These are phyloP conservation scores for Triplophysa dalaica DNA, from an alignment of 2,113 vertebrate genomes.

Conservation along the genomic window DNA sequence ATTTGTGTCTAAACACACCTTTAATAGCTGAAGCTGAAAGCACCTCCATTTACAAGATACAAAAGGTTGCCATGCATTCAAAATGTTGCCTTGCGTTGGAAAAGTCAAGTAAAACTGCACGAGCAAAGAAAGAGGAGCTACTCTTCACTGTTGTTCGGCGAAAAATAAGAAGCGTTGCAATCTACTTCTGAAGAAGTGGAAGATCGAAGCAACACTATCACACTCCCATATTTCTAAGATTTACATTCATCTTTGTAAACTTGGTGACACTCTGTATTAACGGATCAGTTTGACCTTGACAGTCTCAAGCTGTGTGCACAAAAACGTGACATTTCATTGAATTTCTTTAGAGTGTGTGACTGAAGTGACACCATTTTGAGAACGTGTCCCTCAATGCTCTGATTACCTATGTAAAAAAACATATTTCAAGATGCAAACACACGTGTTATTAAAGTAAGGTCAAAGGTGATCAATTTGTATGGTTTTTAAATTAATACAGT, in stretches of 20 bases:
- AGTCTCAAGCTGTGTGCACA: conserved; percentile 35
- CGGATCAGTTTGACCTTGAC: conserved; percentile 51
- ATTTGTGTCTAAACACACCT: conserved; percentile 56
- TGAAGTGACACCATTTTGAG: conserved; percentile 42
- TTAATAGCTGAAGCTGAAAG: conserved; percentile 25
- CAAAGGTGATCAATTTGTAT: conserved; percentile 33
- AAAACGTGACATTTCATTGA: conserved; percentile 42
- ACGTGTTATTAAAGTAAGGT: conserved; percentile 51
- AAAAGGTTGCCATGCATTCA: conserved; percentile 30
- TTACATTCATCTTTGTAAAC: neutral
- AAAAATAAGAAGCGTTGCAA: neutral
- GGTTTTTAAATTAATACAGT: conserved; percentile 40
- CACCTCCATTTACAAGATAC: conserved; percentile 13
- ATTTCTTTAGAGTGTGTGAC: conserved; percentile 49
- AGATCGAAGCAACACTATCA: conserved; percentile 7
- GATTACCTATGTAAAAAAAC: conserved; percentile 45
- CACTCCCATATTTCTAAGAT: neutral
- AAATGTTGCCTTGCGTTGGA: conserved; percentile 31
- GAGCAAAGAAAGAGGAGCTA: neutral
- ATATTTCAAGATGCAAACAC: conserved; percentile 48
- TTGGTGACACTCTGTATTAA: conserved; percentile 34
- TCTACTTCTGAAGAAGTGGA: conserved; percentile 6
- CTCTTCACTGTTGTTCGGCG: neutral
- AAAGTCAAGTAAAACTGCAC: conserved; percentile 42
- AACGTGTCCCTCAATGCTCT: conserved; percentile 50